Conservation (phyloP, 30 jellyfish, hydroid and myxozoan genomes). For the Pseudorhiza aurosa region DNA sequence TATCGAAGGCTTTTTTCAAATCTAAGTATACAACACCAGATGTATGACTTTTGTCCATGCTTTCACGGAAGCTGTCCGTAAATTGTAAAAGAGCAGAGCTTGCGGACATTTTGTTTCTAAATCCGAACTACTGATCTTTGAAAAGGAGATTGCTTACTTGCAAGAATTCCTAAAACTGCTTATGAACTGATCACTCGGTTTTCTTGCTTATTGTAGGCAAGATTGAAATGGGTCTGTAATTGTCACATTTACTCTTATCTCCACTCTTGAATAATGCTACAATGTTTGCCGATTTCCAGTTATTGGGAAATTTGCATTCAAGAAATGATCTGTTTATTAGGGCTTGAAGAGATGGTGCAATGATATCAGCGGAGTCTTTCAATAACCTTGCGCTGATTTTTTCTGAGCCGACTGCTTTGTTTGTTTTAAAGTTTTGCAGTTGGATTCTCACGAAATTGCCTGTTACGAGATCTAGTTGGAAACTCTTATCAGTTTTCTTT, state of each 20-base stretch:
- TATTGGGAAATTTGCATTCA: conserved; percentile 53
- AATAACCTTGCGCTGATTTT: conserved; percentile 75
- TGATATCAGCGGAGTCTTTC: conserved; percentile 73
- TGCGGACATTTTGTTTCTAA: conserved; percentile 42
- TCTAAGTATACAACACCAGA: conserved; percentile 62
- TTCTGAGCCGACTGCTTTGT: conserved; percentile 71
- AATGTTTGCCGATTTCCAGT: conserved; percentile 69
- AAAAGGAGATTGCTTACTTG: conserved; percentile 46
- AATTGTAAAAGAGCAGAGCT: conserved; percentile 70
- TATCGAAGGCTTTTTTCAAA: conserved; percentile 67
- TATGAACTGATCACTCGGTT: conserved; percentile 67
- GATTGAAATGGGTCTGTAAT: conserved; percentile 64
- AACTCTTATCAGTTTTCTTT: conserved; percentile 70
- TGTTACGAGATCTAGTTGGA: conserved; percentile 62
- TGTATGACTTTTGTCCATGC: conserved; percentile 76
- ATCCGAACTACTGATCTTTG: conserved; percentile 41
- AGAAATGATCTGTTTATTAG: conserved; percentile 59
- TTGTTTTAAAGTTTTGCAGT: conserved; percentile 49
- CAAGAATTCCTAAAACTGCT: conserved; percentile 60
- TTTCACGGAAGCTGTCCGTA: conserved; percentile 68
- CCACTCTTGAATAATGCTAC: conserved; percentile 57
- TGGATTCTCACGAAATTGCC: conserved; percentile 66
- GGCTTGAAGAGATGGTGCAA: conserved; percentile 74
- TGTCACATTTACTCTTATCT: conserved; percentile 55
- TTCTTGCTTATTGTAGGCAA: conserved; percentile 55